phyloP scores from a whole-genome alignment of 23 tunicate species.

The Styela clava region DNA sequence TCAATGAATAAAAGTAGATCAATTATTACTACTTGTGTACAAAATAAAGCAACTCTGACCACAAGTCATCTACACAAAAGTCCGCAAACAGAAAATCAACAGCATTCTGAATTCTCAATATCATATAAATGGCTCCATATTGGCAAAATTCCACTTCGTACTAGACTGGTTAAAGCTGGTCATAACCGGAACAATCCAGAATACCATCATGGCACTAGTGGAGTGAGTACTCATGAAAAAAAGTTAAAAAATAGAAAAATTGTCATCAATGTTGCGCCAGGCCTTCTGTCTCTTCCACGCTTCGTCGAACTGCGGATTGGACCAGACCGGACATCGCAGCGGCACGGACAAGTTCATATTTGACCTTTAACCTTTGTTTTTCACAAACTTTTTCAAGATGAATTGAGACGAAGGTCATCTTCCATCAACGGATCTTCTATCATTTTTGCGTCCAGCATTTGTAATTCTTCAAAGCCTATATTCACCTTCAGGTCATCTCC shows the following conservation, averaged over 20 bases:
- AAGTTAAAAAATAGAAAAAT: not conserved
- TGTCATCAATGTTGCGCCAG: not conserved
- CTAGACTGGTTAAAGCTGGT: too few species aligned
- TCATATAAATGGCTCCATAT: too few species aligned
- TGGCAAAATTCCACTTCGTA: too few species aligned
- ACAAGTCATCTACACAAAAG: too few species aligned
- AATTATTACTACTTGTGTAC: too few species aligned
- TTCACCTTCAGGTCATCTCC: conserved; percentile 77
- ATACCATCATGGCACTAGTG: not conserved
- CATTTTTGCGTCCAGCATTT: conserved; percentile 68
- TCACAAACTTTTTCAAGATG: conserved; percentile 1
- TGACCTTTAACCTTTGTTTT: not conserved
- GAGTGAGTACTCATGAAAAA: not conserved
- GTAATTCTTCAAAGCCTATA: conserved; percentile 80
- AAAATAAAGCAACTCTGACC: too few species aligned
- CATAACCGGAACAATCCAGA: not conserved
- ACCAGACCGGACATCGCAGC: not conserved
- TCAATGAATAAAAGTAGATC: too few species aligned
- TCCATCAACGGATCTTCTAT: conserved; percentile 79
- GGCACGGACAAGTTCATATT: not conserved
- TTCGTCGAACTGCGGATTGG: not conserved
- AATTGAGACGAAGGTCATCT: conserved; percentile 40
- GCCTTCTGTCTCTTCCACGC: not conserved
- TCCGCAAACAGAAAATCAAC: too few species aligned
- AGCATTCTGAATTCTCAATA: too few species aligned